Evolutionary conservation across 2,113 vertebrate genomes (phyloP).

Genomic region (Otus sunia): DNA sequence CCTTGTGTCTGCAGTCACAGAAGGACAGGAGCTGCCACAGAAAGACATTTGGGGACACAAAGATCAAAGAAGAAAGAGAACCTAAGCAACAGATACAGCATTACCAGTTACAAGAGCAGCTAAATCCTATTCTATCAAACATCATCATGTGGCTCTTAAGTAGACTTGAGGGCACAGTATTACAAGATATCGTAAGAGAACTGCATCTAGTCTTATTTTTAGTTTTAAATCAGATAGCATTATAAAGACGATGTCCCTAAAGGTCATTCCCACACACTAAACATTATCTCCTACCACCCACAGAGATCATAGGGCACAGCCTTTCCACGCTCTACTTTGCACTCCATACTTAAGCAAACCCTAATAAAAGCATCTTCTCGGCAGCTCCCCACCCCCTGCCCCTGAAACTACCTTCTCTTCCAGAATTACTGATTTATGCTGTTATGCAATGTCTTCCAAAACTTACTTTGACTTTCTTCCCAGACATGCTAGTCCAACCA

Average conservation of each 20-base stretch:
- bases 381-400: background rate
- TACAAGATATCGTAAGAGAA: background rate
- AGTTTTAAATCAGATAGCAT: slow-evolving; percentile 40
- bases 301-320: background rate
- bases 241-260: slow-evolving; percentile 22
- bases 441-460: background rate
- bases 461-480: slow-evolving; percentile 27
- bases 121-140: background rate
- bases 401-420: background rate
- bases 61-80: background rate
- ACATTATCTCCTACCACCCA: slow-evolving; percentile 31
- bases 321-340: background rate
- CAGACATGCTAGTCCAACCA: background rate
- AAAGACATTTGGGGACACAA: background rate
- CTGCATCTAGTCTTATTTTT: slow-evolving; percentile 18
- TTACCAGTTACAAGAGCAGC: background rate
- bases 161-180: background rate
- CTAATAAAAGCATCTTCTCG: background rate
- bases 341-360: background rate
- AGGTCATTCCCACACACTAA: slow-evolving; percentile 25
- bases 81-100: background rate
- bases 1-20: background rate
- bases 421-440: slow-evolving; percentile 1
- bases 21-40: background rate
- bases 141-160: background rate